phyloP scores from a whole-genome alignment of 1,140 invertebrate genomes.

The Dufourea novaeangliae region DNA sequence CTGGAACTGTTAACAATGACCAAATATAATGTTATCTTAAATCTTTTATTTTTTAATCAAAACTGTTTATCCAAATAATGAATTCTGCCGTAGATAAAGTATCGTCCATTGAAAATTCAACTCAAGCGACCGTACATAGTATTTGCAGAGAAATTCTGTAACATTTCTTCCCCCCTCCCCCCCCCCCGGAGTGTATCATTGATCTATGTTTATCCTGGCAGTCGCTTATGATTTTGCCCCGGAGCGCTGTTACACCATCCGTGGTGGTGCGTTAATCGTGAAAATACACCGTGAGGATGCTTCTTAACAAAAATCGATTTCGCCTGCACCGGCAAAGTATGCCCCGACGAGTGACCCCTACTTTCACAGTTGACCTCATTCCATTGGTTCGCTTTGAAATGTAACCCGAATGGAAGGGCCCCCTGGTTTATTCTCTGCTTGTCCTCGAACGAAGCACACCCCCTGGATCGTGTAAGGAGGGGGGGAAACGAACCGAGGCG shows the following conservation, averaged over 20 bases:
- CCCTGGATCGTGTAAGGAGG: conserved; percentile 30
- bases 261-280: background rate
- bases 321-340: conserved; percentile 31
- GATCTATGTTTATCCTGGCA: too few relatives aligned
- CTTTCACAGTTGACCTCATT: conserved; percentile 75
- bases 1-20: too few relatives aligned
- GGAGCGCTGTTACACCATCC: background rate
- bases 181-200: too few relatives aligned
- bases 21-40: too few relatives aligned
- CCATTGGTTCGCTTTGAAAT: conserved; percentile 62
- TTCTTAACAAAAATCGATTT: conserved; percentile 65
- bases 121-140: too few relatives aligned
- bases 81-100: too few relatives aligned
- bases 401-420: conserved; percentile 54
- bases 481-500: conserved; percentile 53
- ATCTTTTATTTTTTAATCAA: too few relatives aligned
- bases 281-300: conserved; percentile 23
- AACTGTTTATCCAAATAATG: too few relatives aligned
- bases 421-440: conserved; percentile 41
- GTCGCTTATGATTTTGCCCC: background rate
- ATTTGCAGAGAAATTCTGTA: too few relatives aligned
- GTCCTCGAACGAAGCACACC: conserved; percentile 51
- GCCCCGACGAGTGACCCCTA: conserved; percentile 52
- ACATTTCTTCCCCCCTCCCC: too few relatives aligned
- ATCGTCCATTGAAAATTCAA: too few relatives aligned